These are phyloP conservation scores for Cyclopterus lumpus DNA, from an alignment of 2,797 vertebrate genomes.

Conservation along the genomic window DNA sequence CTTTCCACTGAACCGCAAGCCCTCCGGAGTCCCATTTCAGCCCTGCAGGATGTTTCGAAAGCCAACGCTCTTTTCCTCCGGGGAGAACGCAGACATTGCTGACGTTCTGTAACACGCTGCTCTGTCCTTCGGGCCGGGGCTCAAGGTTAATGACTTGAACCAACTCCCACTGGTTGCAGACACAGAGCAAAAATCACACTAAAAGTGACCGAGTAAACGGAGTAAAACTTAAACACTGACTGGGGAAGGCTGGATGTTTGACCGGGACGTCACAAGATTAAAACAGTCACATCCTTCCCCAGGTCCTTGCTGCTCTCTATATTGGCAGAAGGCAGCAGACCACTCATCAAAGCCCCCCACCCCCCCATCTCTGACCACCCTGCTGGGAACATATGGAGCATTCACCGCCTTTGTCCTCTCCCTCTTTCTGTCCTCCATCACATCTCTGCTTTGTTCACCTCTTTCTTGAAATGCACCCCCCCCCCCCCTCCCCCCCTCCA, in stretches of 20 bases:
- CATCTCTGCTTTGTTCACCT: slow-evolving; percentile 23
- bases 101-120: slow-evolving; percentile 54
- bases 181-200: slow-evolving; percentile 4
- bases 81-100: slow-evolving; percentile 32
- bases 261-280: background rate
- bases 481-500: slow-evolving; percentile 1
- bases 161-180: slow-evolving; percentile 31
- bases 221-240: slow-evolving; percentile 1
- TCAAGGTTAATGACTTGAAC: slow-evolving; percentile 71
- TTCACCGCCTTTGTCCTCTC: slow-evolving; percentile 60
- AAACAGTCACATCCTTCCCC: slow-evolving; percentile 11
- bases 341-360: slow-evolving; percentile 67
- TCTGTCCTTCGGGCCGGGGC: slow-evolving; percentile 53
- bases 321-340: slow-evolving; percentile 64
- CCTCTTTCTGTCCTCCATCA: slow-evolving; percentile 35
- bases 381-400: slow-evolving; percentile 77
- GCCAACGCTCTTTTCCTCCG: slow-evolving; percentile 34
- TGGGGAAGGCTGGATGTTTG: background rate
- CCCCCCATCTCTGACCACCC: slow-evolving; percentile 63
- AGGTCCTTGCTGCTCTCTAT: slow-evolving; percentile 28
- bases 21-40: slow-evolving; percentile 13
- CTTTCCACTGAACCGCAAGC: slow-evolving; percentile 54
- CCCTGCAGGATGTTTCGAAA: slow-evolving; percentile 53
- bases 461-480: slow-evolving; percentile 20
- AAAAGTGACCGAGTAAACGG: background rate